phyloP scores from a whole-genome alignment of 1,140 invertebrate genomes.

The Apocrypta bakeri region DNA sequence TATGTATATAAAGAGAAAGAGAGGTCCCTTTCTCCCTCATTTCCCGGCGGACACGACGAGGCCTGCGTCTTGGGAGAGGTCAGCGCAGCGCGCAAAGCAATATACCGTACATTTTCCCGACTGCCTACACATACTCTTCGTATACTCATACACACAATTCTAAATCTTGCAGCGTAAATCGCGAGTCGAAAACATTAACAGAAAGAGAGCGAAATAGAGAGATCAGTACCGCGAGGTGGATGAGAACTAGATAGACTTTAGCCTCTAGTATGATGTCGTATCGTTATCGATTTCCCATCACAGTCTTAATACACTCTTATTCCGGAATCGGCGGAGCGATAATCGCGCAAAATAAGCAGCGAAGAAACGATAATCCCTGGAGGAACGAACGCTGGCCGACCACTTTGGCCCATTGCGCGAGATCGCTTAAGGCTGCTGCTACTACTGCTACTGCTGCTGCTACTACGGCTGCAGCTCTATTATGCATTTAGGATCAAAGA shows the following conservation, averaged over 20 bases:
- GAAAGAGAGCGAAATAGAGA: not conserved
- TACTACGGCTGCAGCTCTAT: constrained; percentile 8
- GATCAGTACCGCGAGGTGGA: too few relatives aligned
- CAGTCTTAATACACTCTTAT: not conserved
- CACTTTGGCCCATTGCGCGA: constrained; percentile 17
- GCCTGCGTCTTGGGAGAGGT: constrained; percentile 66
- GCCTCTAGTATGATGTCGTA: not conserved
- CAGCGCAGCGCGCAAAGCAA: constrained; percentile 15
- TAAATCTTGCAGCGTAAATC: not conserved
- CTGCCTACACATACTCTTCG: not conserved
- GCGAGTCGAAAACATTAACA: not conserved
- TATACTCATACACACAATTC: not conserved
- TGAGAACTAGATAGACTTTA: not conserved
- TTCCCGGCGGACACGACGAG: constrained; percentile 66
- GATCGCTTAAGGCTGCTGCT: constrained; percentile 17
- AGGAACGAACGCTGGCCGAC: not conserved
- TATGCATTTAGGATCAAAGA: constrained; percentile 45
- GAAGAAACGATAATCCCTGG: constrained; percentile 34
- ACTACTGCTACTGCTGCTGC: not conserved
- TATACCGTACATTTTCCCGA: not conserved
- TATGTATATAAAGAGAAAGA: not conserved
- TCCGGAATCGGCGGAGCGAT: constrained; percentile 7
- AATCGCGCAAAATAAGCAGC: constrained; percentile 34
- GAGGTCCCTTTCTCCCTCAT: constrained; percentile 66
- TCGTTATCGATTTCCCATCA: constrained; percentile 26